Conservation (phyloP, 2,113 vertebrate species). For the Apus apus region DNA sequence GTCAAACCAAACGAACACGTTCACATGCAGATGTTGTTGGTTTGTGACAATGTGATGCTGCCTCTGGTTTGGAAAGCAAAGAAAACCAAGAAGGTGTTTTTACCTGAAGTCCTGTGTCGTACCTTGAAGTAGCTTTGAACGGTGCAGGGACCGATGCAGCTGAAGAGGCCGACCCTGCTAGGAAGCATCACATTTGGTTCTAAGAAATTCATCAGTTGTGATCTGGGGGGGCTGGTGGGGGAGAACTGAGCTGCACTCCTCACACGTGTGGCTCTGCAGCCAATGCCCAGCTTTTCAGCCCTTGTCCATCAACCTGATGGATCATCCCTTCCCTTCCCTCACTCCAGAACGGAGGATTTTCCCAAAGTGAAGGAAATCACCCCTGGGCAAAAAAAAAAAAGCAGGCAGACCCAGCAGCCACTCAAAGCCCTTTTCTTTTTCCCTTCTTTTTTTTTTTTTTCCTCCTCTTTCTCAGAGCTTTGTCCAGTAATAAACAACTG, state of each 20-base stretch:
- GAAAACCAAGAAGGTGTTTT: background rate
- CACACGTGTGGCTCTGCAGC: background rate
- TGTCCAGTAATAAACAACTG: slow-evolving; percentile 66
- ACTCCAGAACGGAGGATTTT: background rate
- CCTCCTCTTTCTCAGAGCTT: background rate
- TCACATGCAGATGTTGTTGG: background rate
- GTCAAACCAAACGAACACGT: background rate
- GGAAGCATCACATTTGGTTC: background rate
- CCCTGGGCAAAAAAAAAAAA: background rate
- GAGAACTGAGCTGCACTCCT: background rate
- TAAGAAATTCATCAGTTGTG: background rate
- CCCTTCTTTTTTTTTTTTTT: background rate
- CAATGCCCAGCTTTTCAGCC: background rate
- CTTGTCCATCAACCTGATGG: slow-evolving; percentile 7
- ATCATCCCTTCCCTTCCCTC: background rate
- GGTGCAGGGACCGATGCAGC: rapidly evolving
- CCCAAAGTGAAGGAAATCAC: background rate
- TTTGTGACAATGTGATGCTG: background rate
- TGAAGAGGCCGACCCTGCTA: background rate
- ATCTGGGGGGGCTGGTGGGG: background rate
- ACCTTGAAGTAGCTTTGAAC: background rate
- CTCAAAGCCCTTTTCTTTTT: background rate
- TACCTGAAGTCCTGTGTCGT: background rate
- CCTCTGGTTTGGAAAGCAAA: background rate
- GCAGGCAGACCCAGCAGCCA: background rate